A percentile compares a stretch with the other conserved stretches of the same genome.
phyloP scores from a whole-genome alignment of 1,140 invertebrate species.

The Steinernema feltiae region DNA sequence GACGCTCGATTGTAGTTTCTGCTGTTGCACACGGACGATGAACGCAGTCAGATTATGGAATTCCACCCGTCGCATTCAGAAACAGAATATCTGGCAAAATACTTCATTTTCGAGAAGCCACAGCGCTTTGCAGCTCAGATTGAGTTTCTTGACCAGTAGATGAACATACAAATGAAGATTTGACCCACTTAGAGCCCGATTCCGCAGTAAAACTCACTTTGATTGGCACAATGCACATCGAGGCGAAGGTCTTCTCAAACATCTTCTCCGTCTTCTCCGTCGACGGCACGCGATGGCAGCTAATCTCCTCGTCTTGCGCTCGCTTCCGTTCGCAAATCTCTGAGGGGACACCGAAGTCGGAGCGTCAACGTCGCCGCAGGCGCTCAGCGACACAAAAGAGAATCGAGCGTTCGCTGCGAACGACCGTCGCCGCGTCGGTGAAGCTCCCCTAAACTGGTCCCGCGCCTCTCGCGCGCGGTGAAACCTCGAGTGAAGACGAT shows the following conservation, averaged over 20 bases:
- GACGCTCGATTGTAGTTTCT: too few relatives aligned
- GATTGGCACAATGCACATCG: not conserved
- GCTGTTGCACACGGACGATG: too few relatives aligned
- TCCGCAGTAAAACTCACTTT: conserved; percentile 1
- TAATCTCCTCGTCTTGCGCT: not conserved
- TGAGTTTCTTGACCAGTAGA: not conserved
- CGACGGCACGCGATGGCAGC: not conserved
- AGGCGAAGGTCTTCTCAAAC: not conserved
- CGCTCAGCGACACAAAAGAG: not conserved
- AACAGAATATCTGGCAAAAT: too few relatives aligned
- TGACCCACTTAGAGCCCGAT: too few relatives aligned
- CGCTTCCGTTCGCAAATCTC: not conserved
- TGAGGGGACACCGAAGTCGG: not conserved
- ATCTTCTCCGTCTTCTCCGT: not conserved
- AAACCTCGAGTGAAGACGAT: conserved; percentile 6
- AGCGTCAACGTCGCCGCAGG: not conserved
- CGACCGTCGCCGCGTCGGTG: not conserved
- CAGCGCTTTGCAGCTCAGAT: too few relatives aligned
- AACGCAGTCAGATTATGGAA: too few relatives aligned
- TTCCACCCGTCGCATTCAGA: too few relatives aligned
- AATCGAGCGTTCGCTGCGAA: not conserved
- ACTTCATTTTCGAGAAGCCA: too few relatives aligned
- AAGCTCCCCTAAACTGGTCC: conserved; percentile 5
- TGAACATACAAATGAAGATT: too few relatives aligned
- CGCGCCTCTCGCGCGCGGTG: not conserved